Evolutionary conservation across 2,888 invertebrate species (phyloP), one percentile per base, ranked within the genome.

Genomic region (Acanthosepion esculentum): DNA sequence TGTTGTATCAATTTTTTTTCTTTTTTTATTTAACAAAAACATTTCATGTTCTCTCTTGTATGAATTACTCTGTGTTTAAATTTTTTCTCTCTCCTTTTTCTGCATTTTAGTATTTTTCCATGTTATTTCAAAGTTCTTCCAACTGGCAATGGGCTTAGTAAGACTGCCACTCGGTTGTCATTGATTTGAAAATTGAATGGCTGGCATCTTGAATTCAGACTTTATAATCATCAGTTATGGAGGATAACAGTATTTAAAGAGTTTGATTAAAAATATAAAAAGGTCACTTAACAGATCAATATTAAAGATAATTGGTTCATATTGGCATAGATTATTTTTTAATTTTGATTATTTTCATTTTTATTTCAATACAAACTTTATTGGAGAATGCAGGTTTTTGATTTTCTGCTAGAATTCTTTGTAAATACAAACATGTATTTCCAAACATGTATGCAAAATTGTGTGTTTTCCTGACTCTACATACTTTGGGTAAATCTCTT

Each of bases 121-220:
- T n/a, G 2, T 78, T 78, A 8, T 23, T 23, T 59, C 59, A 78
- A n/a, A 78, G n/a, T 78, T 78, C 78, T 78, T 78, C 8, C 8
- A 29, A 78, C 15, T 64, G 78, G 78, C 78, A 64, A 64, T 64
- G 23, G 78, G 29, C 5, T n/a, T 10, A n/a, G 15, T 15, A 78
- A n/a, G n/a, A n/a, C n/a, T n/a, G 15, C n/a, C n/a, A 78, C n/a
- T 78, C 20, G 12, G 78, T 78, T 33, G 15, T 78, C n/a, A 78
- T 78, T 78, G 78, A 78, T 78, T 78, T n/a, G 78, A 78, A 78
- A 78, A 78, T n/a, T 78, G 78, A 78, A 78, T 78, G 12, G n/a
- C n/a, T 78, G 78, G n/a, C 78, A 78, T 78, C 78, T 78, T 33
- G 33, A 78, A 33, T 78, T 78, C 78, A 33, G 78, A 78, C 78